Percentiles rank a stretch among this genome's conserved stretches.
phyloP scores from a whole-genome alignment of 1,140 invertebrate genomes.

The Ericerus pela region DNA sequence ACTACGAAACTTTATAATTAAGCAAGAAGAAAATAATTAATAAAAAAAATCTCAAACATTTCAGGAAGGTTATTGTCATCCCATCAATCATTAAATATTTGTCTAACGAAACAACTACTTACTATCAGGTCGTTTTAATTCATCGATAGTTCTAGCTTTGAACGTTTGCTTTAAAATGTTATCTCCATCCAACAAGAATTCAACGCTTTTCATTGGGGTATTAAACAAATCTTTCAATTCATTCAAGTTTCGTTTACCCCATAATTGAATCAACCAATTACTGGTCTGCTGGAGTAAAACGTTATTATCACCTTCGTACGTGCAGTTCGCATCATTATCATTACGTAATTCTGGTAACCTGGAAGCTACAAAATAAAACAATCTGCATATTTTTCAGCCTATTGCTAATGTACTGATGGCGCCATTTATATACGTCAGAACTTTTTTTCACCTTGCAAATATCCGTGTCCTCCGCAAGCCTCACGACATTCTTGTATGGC shows the following conservation, averaged over 20 bases:
- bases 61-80: not conserved
- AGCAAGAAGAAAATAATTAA: constrained; percentile 15
- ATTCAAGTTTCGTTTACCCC: constrained; percentile 17
- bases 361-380: constrained; percentile 36
- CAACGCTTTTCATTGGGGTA: constrained; percentile 49
- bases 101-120: constrained; percentile 13
- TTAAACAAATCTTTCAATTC: constrained; percentile 31
- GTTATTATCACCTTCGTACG: constrained; percentile 94
- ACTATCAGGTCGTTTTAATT: constrained; percentile 26
- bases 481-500: constrained; percentile 82
- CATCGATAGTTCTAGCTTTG: constrained; percentile 29
- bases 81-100: too few relatives aligned
- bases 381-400: constrained; percentile 20
- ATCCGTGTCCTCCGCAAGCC: constrained; percentile 74
- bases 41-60: not conserved
- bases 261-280: constrained; percentile 52
- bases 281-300: constrained; percentile 86
- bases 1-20: too few relatives aligned
- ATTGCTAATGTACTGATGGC: too few relatives aligned
- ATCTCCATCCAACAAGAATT: constrained; percentile 40
- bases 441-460: constrained; percentile 59
- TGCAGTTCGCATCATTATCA: constrained; percentile 82
- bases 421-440: too few relatives aligned
- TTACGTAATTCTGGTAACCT: constrained; percentile 67
- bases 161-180: constrained; percentile 39